A percentile compares a stretch with the other conserved stretches of the same genome.
phyloP scores from a whole-genome alignment of 64 coral and sea anemone genomes.

The Montipora foliosa region DNA sequence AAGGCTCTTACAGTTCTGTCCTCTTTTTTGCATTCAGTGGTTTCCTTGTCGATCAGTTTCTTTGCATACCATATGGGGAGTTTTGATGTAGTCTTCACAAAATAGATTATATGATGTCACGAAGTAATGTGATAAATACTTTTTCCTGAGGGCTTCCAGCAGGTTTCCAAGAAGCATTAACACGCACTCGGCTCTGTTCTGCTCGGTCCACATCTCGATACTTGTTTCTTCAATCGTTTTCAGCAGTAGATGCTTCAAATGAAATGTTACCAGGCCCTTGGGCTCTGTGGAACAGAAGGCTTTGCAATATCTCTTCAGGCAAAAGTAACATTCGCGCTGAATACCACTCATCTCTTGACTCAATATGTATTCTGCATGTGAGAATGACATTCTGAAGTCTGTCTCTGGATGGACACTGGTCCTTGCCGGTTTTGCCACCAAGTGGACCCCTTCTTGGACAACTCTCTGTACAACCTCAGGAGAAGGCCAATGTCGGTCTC shows the following conservation, averaged over 20 bases:
- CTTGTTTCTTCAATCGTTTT: slow-evolving; percentile 58
- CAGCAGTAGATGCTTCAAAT: slow-evolving; percentile 48
- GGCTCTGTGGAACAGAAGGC: slow-evolving; percentile 54
- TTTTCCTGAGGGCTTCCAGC: background rate
- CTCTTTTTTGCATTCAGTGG: background rate
- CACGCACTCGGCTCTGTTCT: slow-evolving; percentile 39
- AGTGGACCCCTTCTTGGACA: slow-evolving; percentile 47
- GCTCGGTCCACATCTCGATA: slow-evolving; percentile 39
- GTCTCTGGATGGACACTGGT: slow-evolving; percentile 17
- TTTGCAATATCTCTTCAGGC: slow-evolving; percentile 36
- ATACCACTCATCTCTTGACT: slow-evolving; percentile 54
- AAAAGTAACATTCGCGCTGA: slow-evolving; percentile 55
- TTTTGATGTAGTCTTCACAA: slow-evolving; percentile 19
- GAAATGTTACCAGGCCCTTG: slow-evolving; percentile 58
- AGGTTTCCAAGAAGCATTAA: background rate
- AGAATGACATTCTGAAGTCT: slow-evolving; percentile 58
- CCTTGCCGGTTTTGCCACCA: slow-evolving; percentile 52
- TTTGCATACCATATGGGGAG: slow-evolving; percentile 20
- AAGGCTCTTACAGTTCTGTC: background rate
- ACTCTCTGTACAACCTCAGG: slow-evolving; percentile 19
- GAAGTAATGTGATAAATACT: slow-evolving; percentile 48
- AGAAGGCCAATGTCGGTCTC: slow-evolving; percentile 40
- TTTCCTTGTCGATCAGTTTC: slow-evolving; percentile 5
- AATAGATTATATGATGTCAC: slow-evolving; percentile 50
- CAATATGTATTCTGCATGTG: slow-evolving; percentile 51